Evolutionary conservation across 2,797 vertebrate species (phyloP).

Genomic region (Sebastes steindachneri): DNA sequence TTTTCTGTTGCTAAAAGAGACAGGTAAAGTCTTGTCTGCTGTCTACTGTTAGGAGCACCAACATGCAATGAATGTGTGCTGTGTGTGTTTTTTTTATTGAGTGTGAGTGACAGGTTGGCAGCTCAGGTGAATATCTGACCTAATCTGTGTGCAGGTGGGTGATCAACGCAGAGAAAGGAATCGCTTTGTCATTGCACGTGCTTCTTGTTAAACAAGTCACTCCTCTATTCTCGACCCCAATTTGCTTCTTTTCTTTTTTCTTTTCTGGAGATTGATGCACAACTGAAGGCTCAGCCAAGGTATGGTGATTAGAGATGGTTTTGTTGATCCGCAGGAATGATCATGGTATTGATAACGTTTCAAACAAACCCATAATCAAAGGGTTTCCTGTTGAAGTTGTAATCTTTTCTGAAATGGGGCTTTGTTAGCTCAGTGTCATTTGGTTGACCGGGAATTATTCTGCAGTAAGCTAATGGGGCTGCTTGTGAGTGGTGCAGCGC

Average conservation of each 20-base stretch:
- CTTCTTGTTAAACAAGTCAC: conserved; percentile 82
- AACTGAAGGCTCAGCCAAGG: conserved; percentile 74
- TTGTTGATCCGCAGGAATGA: conserved; percentile 81
- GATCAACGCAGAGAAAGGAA: conserved; percentile 73
- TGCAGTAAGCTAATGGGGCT: conserved; percentile 77
- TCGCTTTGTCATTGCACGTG: conserved; percentile 83
- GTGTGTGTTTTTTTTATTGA: conserved; percentile 57
- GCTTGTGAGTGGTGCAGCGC: conserved; percentile 69
- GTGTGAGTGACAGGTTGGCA: conserved; percentile 83
- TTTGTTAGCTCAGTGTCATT: conserved; percentile 82
- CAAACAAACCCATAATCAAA: conserved; percentile 86
- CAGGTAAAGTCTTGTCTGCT: conserved; percentile 41
- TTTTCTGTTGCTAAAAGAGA: conserved; percentile 17
- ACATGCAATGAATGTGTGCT: conserved; percentile 70
- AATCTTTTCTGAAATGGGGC: conserved; percentile 86
- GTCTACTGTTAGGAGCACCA: conserved; percentile 40
- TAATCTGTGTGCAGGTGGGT: conserved; percentile 84
- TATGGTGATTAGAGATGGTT: conserved; percentile 82
- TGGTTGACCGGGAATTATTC: conserved; percentile 83
- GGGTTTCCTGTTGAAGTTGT: conserved; percentile 85
- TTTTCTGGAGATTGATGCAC: conserved; percentile 64
- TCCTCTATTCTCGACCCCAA: conserved; percentile 69
- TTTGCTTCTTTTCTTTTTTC: conserved; percentile 27
- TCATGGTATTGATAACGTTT: conserved; percentile 86
- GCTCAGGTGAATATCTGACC: conserved; percentile 80